Conservation (phyloP, 2,888 invertebrate species). For the Geotrupes spiniger region DNA sequence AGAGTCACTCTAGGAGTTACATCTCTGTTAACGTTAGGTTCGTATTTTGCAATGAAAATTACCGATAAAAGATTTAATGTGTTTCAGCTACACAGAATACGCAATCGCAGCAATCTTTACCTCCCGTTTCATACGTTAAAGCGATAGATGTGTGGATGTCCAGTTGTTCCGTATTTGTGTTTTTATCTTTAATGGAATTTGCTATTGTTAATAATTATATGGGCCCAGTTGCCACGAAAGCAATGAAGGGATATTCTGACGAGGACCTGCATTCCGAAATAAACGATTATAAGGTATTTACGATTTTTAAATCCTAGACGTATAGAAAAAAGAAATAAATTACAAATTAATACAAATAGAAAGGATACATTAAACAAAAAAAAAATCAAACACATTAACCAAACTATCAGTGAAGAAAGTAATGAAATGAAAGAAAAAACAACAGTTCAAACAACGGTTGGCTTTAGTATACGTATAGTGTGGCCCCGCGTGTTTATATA, state of each 20-base stretch:
- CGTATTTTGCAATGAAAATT: neutral
- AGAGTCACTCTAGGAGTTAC: conserved; percentile 86
- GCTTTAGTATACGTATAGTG: too few relatives aligned
- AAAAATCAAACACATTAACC: neutral
- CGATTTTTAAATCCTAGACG: too few relatives aligned
- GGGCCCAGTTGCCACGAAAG: conserved; percentile 83
- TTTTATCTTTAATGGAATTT: conserved; percentile 85
- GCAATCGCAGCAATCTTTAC: conserved; percentile 84
- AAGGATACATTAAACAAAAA: too few relatives aligned
- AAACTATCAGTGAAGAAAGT: too few relatives aligned
- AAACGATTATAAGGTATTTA: conserved; percentile 71
- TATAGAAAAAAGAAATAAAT: neutral
- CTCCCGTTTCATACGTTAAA: conserved; percentile 89
- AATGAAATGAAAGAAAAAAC: too few relatives aligned
- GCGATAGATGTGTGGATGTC: conserved; percentile 94
- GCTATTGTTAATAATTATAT: conserved; percentile 85
- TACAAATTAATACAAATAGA: conserved; percentile 2
- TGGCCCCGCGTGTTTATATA: too few relatives aligned
- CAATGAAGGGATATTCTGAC: conserved; percentile 87
- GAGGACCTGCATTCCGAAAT: conserved; percentile 72
- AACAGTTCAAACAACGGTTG: too few relatives aligned
- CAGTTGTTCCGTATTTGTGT: conserved; percentile 88
- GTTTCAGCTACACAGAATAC: conserved; percentile 83
- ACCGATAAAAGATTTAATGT: neutral
- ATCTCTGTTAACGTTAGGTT: conserved; percentile 78